Evolutionary conservation across 2,888 invertebrate species (phyloP).

Genomic region (Gastracanthus pulcherrimus): DNA sequence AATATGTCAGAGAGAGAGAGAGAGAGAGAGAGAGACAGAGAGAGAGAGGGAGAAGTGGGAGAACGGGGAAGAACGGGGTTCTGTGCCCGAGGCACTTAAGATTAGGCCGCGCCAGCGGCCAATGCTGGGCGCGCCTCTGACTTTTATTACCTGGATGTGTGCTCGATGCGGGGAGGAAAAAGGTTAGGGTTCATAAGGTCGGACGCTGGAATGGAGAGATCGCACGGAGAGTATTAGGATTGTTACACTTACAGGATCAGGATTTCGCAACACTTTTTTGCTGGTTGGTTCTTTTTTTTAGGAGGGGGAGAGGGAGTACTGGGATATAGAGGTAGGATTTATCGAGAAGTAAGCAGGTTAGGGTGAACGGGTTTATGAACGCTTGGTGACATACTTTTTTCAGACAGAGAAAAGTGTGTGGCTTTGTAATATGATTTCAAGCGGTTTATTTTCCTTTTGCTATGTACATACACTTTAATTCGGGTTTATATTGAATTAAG

Average conservation of each 20-base stretch:
- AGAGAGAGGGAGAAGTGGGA: neutral
- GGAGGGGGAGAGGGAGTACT: neutral
- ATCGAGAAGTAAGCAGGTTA: neutral
- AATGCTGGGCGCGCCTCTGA: neutral
- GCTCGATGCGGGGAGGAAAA: neutral
- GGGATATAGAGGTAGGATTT: neutral
- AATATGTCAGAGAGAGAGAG: neutral
- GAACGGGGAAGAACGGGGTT: neutral
- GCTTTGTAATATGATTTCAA: no score
- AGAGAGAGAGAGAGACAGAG: neutral
- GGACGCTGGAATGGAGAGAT: neutral
- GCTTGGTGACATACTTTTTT: neutral
- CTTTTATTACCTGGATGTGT: slow-evolving; percentile 28
- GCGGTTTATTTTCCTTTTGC: no score
- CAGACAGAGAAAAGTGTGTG: no score
- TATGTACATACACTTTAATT: no score
- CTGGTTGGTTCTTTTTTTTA: neutral
- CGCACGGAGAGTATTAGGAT: neutral
- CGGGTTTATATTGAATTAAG: no score
- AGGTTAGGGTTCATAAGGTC: neutral
- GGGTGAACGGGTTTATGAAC: neutral
- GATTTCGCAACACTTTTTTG: neutral
- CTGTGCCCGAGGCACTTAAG: slow-evolving; percentile 22
- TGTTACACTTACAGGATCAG: slow-evolving; percentile 11
- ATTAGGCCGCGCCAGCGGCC: slow-evolving; percentile 32